Evolutionary conservation across 2,888 invertebrate genomes (phyloP).

Genomic region (Punctoribates punctum): DNA sequence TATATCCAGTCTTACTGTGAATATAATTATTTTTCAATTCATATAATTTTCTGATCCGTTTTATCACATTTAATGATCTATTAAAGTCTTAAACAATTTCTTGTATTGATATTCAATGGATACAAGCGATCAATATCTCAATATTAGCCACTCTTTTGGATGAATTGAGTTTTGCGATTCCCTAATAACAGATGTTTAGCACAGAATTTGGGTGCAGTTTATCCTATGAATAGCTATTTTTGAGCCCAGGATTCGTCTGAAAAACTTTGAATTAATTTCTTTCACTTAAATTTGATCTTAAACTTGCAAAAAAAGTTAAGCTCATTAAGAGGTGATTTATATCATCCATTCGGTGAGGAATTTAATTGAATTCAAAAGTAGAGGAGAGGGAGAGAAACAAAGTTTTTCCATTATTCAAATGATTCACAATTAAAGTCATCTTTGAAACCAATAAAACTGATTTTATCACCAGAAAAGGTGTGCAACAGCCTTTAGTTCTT

Average conservation of each 20-base stretch:
- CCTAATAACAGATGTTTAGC: slow-evolving; percentile 35
- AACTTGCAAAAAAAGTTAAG: slow-evolving; percentile 8
- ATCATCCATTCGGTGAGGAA: neutral
- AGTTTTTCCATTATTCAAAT: slow-evolving; percentile 24
- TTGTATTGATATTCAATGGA: neutral
- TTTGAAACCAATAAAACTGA: neutral
- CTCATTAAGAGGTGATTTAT: slow-evolving; percentile 21
- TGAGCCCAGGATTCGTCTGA: neutral
- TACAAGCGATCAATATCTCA: slow-evolving; percentile 16
- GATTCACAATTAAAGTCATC: neutral
- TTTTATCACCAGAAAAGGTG: slow-evolving; percentile 10
- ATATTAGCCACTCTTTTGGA: neutral
- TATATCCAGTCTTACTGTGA: neutral
- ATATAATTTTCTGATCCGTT: neutral
- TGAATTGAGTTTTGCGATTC: neutral
- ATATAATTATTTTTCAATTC: neutral
- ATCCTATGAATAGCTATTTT: neutral
- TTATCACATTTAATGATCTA: slow-evolving; percentile 21
- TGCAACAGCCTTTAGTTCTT: neutral
- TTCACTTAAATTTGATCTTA: neutral
- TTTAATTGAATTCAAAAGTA: neutral
- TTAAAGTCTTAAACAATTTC: neutral
- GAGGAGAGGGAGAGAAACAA: neutral
- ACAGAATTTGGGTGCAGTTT: slow-evolving; percentile 31
- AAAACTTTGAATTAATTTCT: slow-evolving; percentile 3